A percentile compares a stretch with the other conserved stretches of the same genome.
These are phyloP conservation scores for Clarias fuscus DNA, from an alignment of 2,797 vertebrate genomes.

Conservation along the genomic window DNA sequence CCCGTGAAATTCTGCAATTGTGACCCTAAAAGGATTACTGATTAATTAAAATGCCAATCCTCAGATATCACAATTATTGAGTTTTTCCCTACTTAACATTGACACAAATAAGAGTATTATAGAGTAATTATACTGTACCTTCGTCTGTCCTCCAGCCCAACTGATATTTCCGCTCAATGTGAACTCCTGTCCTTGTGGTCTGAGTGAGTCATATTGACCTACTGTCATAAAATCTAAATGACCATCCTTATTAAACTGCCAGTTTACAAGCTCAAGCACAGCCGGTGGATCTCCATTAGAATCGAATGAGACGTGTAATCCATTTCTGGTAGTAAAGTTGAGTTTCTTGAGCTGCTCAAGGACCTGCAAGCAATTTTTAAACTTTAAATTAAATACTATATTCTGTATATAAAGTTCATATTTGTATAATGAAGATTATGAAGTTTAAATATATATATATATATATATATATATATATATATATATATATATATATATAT, in stretches of 20 bases:
- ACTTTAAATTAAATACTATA: no score
- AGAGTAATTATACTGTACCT: constrained; percentile 48
- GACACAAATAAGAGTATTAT: no score
- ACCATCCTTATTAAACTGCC: constrained; percentile 62
- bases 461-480: background rate
- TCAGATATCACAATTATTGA: no score
- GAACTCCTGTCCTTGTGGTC: constrained; percentile 62
- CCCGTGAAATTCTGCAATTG: no score
- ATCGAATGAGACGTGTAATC: constrained; percentile 72
- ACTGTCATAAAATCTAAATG: constrained; percentile 61
- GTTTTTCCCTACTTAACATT: no score
- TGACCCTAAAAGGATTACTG: no score
- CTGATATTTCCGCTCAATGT: constrained; percentile 57
- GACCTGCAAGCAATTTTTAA: constrained; percentile 49
- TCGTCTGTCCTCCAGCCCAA: constrained; percentile 55
- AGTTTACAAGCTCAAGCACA: constrained; percentile 74
- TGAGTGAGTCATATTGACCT: constrained; percentile 67
- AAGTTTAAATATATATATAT: constrained; percentile 20
- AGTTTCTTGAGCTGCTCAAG: constrained; percentile 62
- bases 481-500: no score
- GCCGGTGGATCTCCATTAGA: constrained; percentile 71
- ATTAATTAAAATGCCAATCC: no score
- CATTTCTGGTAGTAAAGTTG: constrained; percentile 61
- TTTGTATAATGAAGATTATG: no score
- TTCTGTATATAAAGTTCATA: no score